Evolutionary conservation across 1,140 invertebrate genomes (phyloP).

Genomic region (Drosophila kohkoa): DNA sequence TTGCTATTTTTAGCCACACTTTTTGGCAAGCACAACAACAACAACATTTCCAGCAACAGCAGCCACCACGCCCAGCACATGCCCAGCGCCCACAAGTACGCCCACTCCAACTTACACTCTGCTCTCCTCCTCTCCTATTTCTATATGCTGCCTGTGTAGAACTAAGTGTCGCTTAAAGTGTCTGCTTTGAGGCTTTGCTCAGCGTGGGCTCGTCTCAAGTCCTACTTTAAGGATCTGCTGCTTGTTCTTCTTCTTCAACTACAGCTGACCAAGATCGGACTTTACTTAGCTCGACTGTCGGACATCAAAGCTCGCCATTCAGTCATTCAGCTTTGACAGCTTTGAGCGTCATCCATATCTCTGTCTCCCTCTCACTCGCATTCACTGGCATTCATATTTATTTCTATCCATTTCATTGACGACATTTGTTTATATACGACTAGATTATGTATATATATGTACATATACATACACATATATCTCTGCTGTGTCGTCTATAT

Average conservation of each 20-base stretch:
- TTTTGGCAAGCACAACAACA: slow-evolving; percentile 39
- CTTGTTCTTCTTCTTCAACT: neutral
- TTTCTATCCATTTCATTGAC: slow-evolving; percentile 66
- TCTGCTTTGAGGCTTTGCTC: slow-evolving; percentile 42
- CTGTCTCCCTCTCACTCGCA: neutral
- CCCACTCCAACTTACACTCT: neutral
- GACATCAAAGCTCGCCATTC: slow-evolving; percentile 23
- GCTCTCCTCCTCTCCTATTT: neutral
- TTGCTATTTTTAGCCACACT: slow-evolving; percentile 53
- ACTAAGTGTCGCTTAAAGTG: slow-evolving; percentile 48
- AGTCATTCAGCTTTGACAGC: slow-evolving; percentile 20
- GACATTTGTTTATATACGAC: slow-evolving; percentile 62
- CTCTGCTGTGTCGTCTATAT: slow-evolving; percentile 9
- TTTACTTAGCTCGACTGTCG: neutral
- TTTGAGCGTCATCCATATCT: slow-evolving; percentile 33
- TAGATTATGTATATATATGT: slow-evolving; percentile 15
- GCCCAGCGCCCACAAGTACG: neutral
- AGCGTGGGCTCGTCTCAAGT: slow-evolving; percentile 65
- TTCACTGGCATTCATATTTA: slow-evolving; percentile 26
- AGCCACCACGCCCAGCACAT: too few relatives aligned
- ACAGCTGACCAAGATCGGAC: slow-evolving; percentile 57
- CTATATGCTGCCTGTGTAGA: slow-evolving; percentile 3
- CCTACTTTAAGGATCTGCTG: slow-evolving; percentile 10
- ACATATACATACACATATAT: neutral
- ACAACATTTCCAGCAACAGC: neutral